Percentiles rank a stretch among this genome's conserved stretches.
These are phyloP conservation scores for Polyodon spathula DNA, from an alignment of 2,113 vertebrate species.

Conservation along the genomic window DNA sequence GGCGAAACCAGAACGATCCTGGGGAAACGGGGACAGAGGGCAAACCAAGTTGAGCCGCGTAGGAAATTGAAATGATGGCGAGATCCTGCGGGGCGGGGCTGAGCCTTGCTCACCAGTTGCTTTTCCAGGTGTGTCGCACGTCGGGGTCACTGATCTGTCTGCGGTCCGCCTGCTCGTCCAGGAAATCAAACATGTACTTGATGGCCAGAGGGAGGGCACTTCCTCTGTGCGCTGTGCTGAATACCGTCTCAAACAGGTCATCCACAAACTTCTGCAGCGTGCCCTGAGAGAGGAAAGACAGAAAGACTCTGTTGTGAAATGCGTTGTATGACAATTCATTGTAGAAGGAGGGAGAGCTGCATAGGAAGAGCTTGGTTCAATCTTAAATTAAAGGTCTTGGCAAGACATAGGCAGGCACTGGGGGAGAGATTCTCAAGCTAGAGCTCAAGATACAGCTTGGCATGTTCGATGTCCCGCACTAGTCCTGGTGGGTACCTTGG, in stretches of 20 bases:
- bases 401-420: too few relatives aligned
- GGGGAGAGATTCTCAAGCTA: too few relatives aligned
- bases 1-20: too few relatives aligned
- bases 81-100: background rate
- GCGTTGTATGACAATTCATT: too few relatives aligned
- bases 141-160: constrained; percentile 79
- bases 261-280: constrained; percentile 90
- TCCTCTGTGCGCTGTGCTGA: constrained; percentile 79
- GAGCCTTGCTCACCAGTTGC: constrained; percentile 68
- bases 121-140: constrained; percentile 87
- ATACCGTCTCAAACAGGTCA: constrained; percentile 83
- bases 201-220: constrained; percentile 79
- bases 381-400: too few relatives aligned
- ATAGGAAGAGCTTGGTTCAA: too few relatives aligned
- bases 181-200: constrained; percentile 89
- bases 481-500: constrained; percentile 37
- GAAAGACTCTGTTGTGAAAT: too few relatives aligned
- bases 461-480: constrained; percentile 48
- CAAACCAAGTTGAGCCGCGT: background rate
- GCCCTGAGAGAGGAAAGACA: constrained; percentile 47
- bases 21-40: too few relatives aligned
- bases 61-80: background rate
- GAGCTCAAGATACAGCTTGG: too few relatives aligned
- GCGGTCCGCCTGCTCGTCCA: constrained; percentile 80
- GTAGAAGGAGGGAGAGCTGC: too few relatives aligned